Percentiles rank a stretch among this genome's conserved stretches.
These are phyloP conservation scores for Brachionus rotundiformis DNA, from an alignment of 1,140 invertebrate species.

Conservation along the genomic window DNA sequence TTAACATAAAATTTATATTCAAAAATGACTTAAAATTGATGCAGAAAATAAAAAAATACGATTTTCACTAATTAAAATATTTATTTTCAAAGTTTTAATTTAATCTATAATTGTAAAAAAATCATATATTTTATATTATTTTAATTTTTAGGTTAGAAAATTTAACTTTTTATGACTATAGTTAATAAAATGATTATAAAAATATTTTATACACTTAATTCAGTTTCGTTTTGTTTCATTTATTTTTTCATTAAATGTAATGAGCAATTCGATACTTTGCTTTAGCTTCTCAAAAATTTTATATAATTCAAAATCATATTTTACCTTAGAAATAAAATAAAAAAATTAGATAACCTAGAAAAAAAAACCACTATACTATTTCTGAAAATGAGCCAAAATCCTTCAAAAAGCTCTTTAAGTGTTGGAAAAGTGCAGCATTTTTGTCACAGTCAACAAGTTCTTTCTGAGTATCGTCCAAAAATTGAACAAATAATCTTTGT, in stretches of 20 bases:
- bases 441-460: not conserved
- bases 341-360: not conserved
- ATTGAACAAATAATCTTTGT: not conserved
- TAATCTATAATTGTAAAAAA: no score
- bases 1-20: no score
- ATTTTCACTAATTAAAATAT: no score
- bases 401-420: not conserved
- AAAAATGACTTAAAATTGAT: no score
- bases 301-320: conserved; percentile 7
- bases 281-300: conserved; percentile 2
- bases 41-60: no score
- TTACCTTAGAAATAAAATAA: not conserved
- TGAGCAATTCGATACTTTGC: conserved; percentile 13
- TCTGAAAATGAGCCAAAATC: not conserved
- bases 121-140: no score
- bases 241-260: conserved; percentile 26
- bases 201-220: not conserved
- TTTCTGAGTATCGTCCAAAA: not conserved
- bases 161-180: no score
- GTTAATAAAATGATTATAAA: no score
- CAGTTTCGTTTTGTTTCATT: not conserved
- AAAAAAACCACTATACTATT: not conserved
- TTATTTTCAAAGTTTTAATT: no score
- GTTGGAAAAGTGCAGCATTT: not conserved
- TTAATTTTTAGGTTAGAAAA: no score